Evolutionary conservation across 2,113 vertebrate species (phyloP).

Genomic region (Laterallus jamaicensis): DNA sequence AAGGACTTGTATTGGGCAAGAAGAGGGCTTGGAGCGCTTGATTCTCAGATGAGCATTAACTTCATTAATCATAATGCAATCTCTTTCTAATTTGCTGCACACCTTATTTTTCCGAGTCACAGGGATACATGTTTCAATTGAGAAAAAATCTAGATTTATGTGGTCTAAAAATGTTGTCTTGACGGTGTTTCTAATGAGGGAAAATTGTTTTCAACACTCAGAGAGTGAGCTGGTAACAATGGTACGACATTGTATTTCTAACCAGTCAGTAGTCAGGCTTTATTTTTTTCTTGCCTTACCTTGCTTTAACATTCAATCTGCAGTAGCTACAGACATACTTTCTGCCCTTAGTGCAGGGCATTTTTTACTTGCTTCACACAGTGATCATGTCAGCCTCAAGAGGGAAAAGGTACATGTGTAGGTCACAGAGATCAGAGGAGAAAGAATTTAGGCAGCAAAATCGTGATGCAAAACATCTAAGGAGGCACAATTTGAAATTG

Average conservation of each 20-base stretch:
- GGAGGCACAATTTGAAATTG: conserved; percentile 12
- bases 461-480: conserved; percentile 32
- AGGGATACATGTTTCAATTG: not conserved
- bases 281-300: not conserved
- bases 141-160: not conserved
- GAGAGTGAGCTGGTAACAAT: not conserved
- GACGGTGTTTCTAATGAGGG: not conserved
- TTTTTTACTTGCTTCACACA: not conserved
- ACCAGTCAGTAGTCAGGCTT: not conserved
- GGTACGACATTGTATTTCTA: not conserved
- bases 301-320: not conserved
- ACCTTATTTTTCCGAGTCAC: not conserved
- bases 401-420: conserved; percentile 52
- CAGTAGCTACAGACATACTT: not conserved
- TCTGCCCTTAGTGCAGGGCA: not conserved
- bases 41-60: not conserved
- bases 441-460: conserved; percentile 42
- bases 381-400: not conserved
- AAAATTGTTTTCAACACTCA: not conserved
- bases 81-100: not conserved
- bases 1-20: not conserved
- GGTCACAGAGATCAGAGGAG: conserved; percentile 60
- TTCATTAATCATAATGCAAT: not conserved
- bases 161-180: not conserved
- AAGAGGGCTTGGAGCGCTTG: not conserved